Percentiles rank a stretch among this genome's conserved stretches.
Evolutionary conservation across 1,140 invertebrate species (phyloP).

Genomic region (Charaxes varanes): DNA sequence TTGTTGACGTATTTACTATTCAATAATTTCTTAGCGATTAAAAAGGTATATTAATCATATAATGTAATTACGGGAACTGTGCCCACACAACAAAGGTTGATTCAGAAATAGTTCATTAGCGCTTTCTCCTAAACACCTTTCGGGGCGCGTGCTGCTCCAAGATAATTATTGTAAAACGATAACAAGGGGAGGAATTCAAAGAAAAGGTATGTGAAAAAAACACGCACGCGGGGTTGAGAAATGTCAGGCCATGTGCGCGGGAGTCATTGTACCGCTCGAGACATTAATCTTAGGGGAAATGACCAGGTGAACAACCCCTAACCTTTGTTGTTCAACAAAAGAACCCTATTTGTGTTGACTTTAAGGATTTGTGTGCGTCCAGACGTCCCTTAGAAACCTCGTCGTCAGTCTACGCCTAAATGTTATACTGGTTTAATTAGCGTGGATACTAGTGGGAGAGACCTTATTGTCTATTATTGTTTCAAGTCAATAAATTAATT

Average conservation of each 20-base stretch:
- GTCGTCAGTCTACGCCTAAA: too few species aligned
- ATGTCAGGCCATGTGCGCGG: slow-evolving; percentile 65
- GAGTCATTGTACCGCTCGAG: slow-evolving; percentile 56
- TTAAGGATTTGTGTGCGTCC: slow-evolving; percentile 10
- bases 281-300: slow-evolving; percentile 67
- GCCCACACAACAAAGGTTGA: slow-evolving; percentile 23
- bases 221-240: slow-evolving; percentile 47
- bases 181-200: slow-evolving; percentile 57
- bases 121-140: slow-evolving; percentile 70
- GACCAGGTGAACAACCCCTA: slow-evolving; percentile 59
- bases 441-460: too few species aligned
- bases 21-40: too few species aligned
- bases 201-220: slow-evolving; percentile 34
- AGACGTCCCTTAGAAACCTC: too few species aligned
- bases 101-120: slow-evolving; percentile 46
- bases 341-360: slow-evolving; percentile 24
- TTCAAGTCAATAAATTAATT: too few species aligned
- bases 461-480: too few species aligned
- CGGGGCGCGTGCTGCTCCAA: slow-evolving; percentile 49
- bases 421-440: too few species aligned
- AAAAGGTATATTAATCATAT: too few species aligned
- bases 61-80: slow-evolving; percentile 13
- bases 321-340: slow-evolving; percentile 38
- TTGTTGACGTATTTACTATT: too few species aligned
- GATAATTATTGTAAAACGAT: slow-evolving; percentile 52